Evolutionary conservation across 2,113 vertebrate species (phyloP).

Genomic region (Desmodus rotundus): DNA sequence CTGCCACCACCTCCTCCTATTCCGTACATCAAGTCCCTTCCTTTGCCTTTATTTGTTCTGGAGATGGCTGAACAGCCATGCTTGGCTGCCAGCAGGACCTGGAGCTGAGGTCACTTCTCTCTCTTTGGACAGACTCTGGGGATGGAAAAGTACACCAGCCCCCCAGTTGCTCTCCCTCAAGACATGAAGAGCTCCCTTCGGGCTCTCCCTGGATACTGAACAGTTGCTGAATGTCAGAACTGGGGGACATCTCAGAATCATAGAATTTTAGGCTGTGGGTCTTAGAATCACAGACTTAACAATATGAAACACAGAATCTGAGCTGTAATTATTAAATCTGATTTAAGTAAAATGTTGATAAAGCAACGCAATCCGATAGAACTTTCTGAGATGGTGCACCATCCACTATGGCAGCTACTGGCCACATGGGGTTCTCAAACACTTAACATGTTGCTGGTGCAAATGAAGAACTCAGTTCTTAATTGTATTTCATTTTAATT

Average conservation of each 20-base stretch:
- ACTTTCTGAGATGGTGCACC: neutral
- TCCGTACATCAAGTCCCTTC: conserved; percentile 58
- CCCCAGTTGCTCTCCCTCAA: neutral
- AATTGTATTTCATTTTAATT: neutral
- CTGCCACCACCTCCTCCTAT: neutral
- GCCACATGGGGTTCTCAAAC: neutral
- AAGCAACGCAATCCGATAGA: neutral
- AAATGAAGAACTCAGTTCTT: neutral
- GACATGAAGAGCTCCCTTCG: neutral
- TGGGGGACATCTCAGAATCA: neutral
- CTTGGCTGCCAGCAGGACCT: conserved; percentile 63
- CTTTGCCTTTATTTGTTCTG: conserved; percentile 74
- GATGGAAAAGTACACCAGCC: conserved; percentile 82
- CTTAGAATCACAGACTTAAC: neutral
- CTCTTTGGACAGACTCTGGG: conserved; percentile 43
- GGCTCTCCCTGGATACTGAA: neutral
- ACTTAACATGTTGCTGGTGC: neutral
- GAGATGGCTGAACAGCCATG: conserved; percentile 61
- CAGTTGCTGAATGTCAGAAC: neutral
- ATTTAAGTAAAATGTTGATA: neutral
- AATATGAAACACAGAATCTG: neutral
- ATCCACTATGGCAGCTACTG: neutral
- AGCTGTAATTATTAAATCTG: neutral
- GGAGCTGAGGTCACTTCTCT: conserved; percentile 66
- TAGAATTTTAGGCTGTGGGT: neutral